Evolutionary conservation across 2,113 vertebrate species (phyloP), one percentile per base, ranked within the genome.

Genomic region (Perca fluviatilis): DNA sequence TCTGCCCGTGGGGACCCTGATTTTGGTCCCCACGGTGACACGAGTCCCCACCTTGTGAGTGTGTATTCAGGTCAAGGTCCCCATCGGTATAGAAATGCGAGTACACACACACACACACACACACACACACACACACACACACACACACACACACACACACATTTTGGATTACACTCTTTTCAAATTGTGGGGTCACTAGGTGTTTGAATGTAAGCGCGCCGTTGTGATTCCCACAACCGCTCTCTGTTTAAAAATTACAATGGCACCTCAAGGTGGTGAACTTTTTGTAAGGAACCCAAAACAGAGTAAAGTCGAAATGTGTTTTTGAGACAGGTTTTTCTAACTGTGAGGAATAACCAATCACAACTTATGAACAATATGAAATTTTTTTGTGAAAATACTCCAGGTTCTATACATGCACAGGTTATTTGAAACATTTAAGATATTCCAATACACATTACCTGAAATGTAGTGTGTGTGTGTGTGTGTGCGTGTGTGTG

Each of bases 211-310:
- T n/a, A n/a, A n/a, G 49, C 70, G 53, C 51, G 21, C 27, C 68
- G 83, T n/a, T 25, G 72, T 89, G 86, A 91, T 89, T 90, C 82
- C 86, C 66, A 66, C 58, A 51, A 36, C 47, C 64, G 68, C 61
- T 65, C 47, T 88, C 57, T 51, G 19, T 84, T 62, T 50, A 63
- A 74, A 82, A 77, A 60, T 83, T 73, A 53, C 63, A 83, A 56
- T 79, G 61, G 71, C 71, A 60, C 74, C 60, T n/a, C 8, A 69
- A 54, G 73, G 51, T 46, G 21, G 14, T 56, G 18, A n/a, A 68
- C 61, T 49, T 65, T 81, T 68, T 82, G 30, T 33, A 47, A 50
- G 7, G 47, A 79, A 50, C 67, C 50, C 40, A 67, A 69, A 80
- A 30, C 11, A 12, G 13, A 71, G 3, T 61, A 21, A 60, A 60